Conservation (phyloP, 35 echinoderm and acorn worm species). For the Heliocidaris tuberculata region DNA sequence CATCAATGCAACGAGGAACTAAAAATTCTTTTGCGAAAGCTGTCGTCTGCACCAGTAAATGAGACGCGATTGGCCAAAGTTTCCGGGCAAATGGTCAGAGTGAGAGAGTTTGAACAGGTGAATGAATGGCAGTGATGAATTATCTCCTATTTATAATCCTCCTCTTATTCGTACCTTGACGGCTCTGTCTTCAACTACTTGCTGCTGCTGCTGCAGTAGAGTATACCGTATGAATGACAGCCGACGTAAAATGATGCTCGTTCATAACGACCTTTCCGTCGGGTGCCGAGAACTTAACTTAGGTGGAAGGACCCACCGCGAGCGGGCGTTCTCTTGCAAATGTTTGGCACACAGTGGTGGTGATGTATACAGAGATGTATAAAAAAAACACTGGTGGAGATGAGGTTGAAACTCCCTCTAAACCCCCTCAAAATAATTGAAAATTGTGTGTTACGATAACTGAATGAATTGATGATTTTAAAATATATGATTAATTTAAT, state of each 20-base stretch:
- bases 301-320: not conserved
- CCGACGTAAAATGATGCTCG: not conserved
- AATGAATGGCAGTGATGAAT: not conserved
- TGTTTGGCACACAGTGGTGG: not conserved
- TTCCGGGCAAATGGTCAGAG: not conserved
- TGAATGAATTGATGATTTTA: no score
- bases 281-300: not conserved
- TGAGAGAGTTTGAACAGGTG: not conserved
- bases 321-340: not conserved
- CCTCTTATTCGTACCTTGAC: not conserved
- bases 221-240: not conserved
- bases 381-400: not conserved
- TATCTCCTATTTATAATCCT: constrained; percentile 18
- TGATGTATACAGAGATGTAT: no score
- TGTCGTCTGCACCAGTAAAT: not conserved
- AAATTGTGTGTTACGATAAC: no score
- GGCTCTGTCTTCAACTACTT: not conserved
- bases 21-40: not conserved
- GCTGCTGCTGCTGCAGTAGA: not conserved
- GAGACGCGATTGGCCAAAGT: not conserved
- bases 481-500: no score
- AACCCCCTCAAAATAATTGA: no score
- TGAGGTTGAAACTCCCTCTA: no score
- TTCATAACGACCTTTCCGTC: not conserved
- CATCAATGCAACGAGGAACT: not conserved